Evolutionary conservation across 1,140 invertebrate species (phyloP).

Genomic region (Drosophila sulfurigaster): DNA sequence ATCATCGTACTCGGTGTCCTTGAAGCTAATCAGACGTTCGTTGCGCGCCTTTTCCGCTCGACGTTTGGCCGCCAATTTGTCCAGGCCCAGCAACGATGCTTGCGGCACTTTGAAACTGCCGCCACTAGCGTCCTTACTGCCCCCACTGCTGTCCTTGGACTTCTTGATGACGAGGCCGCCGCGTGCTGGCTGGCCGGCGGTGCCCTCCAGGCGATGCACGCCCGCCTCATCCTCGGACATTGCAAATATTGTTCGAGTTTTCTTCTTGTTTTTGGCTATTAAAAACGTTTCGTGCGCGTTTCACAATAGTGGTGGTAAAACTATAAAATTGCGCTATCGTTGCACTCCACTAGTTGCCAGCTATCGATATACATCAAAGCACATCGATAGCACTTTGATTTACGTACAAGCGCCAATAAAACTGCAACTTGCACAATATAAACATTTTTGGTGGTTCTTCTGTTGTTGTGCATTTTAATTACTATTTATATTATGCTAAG

Average conservation of each 20-base stretch:
- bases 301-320: conserved; percentile 38
- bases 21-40: conserved; percentile 88
- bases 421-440: no score
- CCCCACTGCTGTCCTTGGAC: conserved; percentile 86
- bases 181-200: conserved; percentile 86
- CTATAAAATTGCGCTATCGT: conserved; percentile 19
- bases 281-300: conserved; percentile 59
- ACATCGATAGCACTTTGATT: neutral
- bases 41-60: conserved; percentile 88
- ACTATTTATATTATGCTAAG: no score
- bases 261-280: conserved; percentile 37
- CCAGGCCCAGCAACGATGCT: conserved; percentile 93
- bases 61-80: conserved; percentile 93
- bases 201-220: conserved; percentile 93
- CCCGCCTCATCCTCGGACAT: conserved; percentile 76
- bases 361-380: neutral
- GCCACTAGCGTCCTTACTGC: conserved; percentile 54
- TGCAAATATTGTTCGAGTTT: conserved; percentile 38
- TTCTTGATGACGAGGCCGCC: conserved; percentile 94
- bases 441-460: no score
- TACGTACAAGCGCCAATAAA: neutral
- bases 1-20: conserved; percentile 87
- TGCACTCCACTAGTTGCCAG: neutral
- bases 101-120: conserved; percentile 92
- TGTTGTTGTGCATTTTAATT: no score